These are phyloP conservation scores for Oncorhynchus tshawytscha DNA, from an alignment of 2,113 vertebrate species.

Conservation along the genomic window DNA sequence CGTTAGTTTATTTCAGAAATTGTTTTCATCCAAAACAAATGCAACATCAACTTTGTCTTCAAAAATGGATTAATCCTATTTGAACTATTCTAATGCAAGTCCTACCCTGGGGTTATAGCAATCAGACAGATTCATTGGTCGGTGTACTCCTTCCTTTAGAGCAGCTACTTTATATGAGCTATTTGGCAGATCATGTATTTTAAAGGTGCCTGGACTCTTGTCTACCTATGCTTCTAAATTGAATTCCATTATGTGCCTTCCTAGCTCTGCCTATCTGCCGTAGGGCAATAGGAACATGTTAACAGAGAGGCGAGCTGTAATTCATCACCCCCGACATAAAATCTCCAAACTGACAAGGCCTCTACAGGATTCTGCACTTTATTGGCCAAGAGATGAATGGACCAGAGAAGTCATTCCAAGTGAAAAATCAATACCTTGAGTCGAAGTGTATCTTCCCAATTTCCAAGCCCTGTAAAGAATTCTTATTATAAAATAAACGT, in stretches of 20 bases:
- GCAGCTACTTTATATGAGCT: slow-evolving; percentile 6
- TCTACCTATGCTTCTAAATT: slow-evolving; percentile 23
- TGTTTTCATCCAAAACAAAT: slow-evolving; percentile 37
- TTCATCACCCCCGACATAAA: slow-evolving; percentile 62
- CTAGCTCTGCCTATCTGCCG: background rate
- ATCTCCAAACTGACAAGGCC: slow-evolving; percentile 65
- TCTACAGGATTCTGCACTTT: slow-evolving; percentile 55
- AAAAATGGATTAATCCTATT: slow-evolving; percentile 44
- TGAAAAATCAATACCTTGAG: slow-evolving; percentile 65
- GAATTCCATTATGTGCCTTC: slow-evolving; percentile 5
- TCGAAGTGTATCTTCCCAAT: slow-evolving; percentile 50
- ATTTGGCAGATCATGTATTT: slow-evolving; percentile 16
- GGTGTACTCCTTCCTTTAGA: slow-evolving; percentile 1
- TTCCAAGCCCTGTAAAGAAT: slow-evolving; percentile 54
- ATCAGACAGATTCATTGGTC: slow-evolving; percentile 51
- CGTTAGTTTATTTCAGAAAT: slow-evolving; percentile 52
- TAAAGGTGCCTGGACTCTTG: slow-evolving; percentile 22
- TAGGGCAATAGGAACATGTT: slow-evolving; percentile 50
- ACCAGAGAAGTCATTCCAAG: slow-evolving; percentile 61
- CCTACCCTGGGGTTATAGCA: slow-evolving; percentile 46
- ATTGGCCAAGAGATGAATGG: slow-evolving; percentile 61
- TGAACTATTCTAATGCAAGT: slow-evolving; percentile 52
- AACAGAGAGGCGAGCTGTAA: slow-evolving; percentile 54
- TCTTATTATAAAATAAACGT: slow-evolving; percentile 62
- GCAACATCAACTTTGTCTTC: slow-evolving; percentile 36